phyloP scores from a whole-genome alignment of 2,888 invertebrate genomes.

The Pemphredon lugubris region DNA sequence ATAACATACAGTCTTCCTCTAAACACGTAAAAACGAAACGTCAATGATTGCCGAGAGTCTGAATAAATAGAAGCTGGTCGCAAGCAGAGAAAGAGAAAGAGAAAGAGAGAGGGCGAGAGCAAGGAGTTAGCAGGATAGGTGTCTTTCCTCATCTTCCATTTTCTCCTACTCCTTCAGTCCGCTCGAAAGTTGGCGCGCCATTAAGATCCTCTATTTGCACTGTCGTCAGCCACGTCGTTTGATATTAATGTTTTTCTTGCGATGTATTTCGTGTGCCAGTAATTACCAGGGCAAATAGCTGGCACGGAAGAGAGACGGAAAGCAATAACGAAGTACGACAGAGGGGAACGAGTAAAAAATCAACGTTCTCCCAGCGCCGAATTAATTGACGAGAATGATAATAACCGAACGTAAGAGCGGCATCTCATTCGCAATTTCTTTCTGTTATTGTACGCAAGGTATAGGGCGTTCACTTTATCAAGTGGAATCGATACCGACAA shows the following conservation, averaged over 20 bases:
- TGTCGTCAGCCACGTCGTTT: conserved; percentile 72
- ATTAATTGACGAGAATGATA: conserved; percentile 49
- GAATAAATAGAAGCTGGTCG: too few relatives aligned
- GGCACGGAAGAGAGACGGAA: conserved; percentile 40
- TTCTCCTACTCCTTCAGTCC: conserved; percentile 40
- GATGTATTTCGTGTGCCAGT: conserved; percentile 70
- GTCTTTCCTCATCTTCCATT: conserved; percentile 52
- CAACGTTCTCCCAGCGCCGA: conserved; percentile 38
- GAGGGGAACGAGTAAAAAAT: conserved; percentile 36
- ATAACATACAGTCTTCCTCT: too few relatives aligned
- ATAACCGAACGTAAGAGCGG: conserved; percentile 18
- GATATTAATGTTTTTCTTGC: conserved; percentile 80
- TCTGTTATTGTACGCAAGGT: neutral
- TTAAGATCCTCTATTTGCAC: conserved; percentile 77
- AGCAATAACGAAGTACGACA: conserved; percentile 38
- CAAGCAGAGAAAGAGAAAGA: too few relatives aligned
- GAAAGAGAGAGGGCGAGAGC: conserved; percentile 36
- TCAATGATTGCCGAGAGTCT: too few relatives aligned
- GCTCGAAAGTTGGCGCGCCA: conserved; percentile 74
- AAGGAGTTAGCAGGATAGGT: conserved; percentile 47
- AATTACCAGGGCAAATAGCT: conserved; percentile 75
- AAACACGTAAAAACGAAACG: too few relatives aligned
- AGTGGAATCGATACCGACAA: neutral
- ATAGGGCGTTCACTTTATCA: neutral
- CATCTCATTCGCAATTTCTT: neutral